Evolutionary conservation across 2,797 vertebrate species (phyloP).

Genomic region (Characodon lateralis): DNA sequence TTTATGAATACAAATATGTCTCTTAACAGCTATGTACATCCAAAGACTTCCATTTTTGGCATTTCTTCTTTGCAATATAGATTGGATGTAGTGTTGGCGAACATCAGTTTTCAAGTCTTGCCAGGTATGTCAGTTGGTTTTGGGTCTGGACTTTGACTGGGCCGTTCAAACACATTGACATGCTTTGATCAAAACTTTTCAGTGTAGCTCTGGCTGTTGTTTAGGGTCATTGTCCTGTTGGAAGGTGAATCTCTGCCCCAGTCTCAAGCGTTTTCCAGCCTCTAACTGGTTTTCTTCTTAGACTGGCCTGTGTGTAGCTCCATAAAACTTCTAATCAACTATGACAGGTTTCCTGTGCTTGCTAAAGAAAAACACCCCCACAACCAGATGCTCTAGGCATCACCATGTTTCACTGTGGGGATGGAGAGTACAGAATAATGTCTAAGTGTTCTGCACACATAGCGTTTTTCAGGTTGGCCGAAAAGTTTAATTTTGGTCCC

Average conservation of each 20-base stretch:
- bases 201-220: not conserved
- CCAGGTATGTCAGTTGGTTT: not conserved
- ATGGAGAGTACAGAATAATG: no score
- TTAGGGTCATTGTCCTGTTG: not conserved
- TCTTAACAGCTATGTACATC: not conserved
- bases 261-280: no score
- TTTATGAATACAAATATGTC: not conserved
- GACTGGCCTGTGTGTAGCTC: no score
- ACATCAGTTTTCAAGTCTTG: not conserved
- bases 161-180: not conserved
- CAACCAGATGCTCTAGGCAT: no score
- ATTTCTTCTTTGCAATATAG: not conserved
- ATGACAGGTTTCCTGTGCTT: no score
- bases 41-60: not conserved
- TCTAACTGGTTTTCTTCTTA: no score
- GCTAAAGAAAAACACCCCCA: no score
- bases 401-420: no score
- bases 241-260: no score
- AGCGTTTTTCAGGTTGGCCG: no score
- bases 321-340: no score
- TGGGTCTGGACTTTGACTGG: not conserved
- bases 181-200: not conserved
- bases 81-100: not conserved
- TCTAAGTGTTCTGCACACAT: not conserved
- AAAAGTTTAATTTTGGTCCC: not conserved